phyloP scores from a whole-genome alignment of 2,113 vertebrate species.

The Atractosteus spatula region DNA sequence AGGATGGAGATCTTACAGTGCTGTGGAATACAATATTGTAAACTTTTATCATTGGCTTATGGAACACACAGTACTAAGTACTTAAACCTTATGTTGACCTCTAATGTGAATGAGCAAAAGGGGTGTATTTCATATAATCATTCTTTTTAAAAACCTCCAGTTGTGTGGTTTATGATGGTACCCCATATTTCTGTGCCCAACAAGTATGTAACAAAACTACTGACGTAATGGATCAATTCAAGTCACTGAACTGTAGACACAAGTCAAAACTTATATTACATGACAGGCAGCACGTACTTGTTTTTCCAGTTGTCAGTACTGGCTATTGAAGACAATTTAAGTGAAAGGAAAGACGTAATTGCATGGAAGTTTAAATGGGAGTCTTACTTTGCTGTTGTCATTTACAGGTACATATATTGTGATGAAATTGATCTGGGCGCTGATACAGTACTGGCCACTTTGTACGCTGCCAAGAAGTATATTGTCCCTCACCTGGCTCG shows the following conservation, averaged over 20 bases:
- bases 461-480: constrained; percentile 97
- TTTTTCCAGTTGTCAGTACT: neutral
- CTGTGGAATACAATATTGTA: constrained; percentile 3
- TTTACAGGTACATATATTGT: constrained; percentile 91
- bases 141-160: constrained; percentile 3
- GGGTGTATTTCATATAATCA: constrained; percentile 9
- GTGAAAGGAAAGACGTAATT: neutral
- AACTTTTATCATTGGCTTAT: constrained; percentile 18
- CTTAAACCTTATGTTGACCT: no score
- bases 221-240: neutral
- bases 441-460: constrained; percentile 90
- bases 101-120: no score
- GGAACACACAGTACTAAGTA: neutral
- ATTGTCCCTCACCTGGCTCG: constrained; percentile 95
- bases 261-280: neutral
- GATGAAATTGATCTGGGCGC: constrained; percentile 95
- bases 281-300: neutral
- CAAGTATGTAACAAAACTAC: no score
- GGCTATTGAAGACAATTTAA: neutral
- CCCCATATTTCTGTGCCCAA: no score
- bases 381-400: neutral
- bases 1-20: constrained; percentile 36
- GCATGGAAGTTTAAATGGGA: neutral
- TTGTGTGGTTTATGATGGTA: neutral
- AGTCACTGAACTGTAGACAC: neutral